Conservation (phyloP, 2,888 invertebrate species). For the Hemithea aestivaria region DNA sequence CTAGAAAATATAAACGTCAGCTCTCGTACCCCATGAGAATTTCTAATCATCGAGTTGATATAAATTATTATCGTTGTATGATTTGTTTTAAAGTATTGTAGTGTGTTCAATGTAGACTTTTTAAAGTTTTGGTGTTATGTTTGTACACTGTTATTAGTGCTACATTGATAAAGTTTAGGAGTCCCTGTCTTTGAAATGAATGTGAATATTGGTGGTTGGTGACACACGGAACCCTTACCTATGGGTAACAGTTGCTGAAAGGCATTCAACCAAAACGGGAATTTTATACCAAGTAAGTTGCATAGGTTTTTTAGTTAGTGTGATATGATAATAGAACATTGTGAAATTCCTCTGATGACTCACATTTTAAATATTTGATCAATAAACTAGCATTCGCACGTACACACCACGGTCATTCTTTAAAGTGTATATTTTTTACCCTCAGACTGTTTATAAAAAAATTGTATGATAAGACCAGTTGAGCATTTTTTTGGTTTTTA, state of each 20-base stretch:
- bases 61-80: conserved; percentile 25
- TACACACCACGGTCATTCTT: too few relatives aligned
- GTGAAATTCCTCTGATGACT: too few relatives aligned
- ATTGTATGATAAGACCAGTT: too few relatives aligned
- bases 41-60: conserved; percentile 31
- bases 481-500: too few relatives aligned
- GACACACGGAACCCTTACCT: conserved; percentile 48
- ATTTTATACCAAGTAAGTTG: conserved; percentile 31
- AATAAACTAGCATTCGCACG: too few relatives aligned
- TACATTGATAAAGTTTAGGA: conserved; percentile 54
- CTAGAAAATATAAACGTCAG: conserved; percentile 21
- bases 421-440: too few relatives aligned
- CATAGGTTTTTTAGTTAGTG: conserved; percentile 7
- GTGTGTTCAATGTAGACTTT: conserved; percentile 52
- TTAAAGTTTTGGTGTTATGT: conserved; percentile 39
- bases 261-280: conserved; percentile 20
- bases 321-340: too few relatives aligned
- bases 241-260: conserved; percentile 38
- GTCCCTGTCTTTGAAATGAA: conserved; percentile 60
- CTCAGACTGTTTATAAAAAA: too few relatives aligned
- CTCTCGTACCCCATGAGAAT: conserved; percentile 21
- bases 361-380: too few relatives aligned
- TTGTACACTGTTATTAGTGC: conserved; percentile 43
- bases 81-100: conserved; percentile 42
- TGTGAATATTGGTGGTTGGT: conserved; percentile 51